Conservation (phyloP, 2,797 vertebrate species). For the Leptatherina wallacei region DNA sequence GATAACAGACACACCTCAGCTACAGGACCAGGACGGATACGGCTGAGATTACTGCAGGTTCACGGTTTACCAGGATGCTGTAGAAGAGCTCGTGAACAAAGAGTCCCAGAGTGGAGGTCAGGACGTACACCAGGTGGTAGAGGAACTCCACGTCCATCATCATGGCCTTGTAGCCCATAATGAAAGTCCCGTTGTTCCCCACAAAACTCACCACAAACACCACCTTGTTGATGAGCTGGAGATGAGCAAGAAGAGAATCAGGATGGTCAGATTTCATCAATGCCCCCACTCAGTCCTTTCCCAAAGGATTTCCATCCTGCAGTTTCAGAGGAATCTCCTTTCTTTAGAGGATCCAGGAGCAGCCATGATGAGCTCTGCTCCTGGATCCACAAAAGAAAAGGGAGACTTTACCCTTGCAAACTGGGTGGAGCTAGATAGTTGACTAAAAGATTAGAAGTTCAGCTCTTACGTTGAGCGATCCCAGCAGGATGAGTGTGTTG, state of each 20-base stretch:
- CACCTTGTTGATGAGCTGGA: constrained; percentile 94
- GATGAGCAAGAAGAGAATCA: not conserved
- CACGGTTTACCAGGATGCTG: constrained; percentile 92
- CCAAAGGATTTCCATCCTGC: no score
- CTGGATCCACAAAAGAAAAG: no score
- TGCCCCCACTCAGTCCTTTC: no score
- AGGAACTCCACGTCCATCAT: constrained; percentile 97
- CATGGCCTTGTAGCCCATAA: constrained; percentile 96
- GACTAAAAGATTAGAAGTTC: not conserved
- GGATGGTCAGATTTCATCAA: not conserved
- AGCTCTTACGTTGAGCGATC: constrained; percentile 90
- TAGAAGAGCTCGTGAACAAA: constrained; percentile 97
- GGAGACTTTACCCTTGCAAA: no score
- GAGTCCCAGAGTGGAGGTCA: constrained; percentile 93
- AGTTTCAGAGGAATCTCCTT: no score
- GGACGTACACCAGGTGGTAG: constrained; percentile 93
- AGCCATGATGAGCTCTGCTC: no score
- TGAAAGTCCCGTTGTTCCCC: constrained; percentile 97
- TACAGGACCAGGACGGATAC: no score
- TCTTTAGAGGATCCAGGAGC: no score
- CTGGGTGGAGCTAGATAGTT: no score
- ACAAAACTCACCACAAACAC: constrained; percentile 98
- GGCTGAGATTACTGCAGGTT: not conserved
- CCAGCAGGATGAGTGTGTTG: constrained; percentile 92
- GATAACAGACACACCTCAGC: not conserved